Evolutionary conservation across 2,888 invertebrate genomes (phyloP).

Genomic region (Aporophyla lueneburgensis): DNA sequence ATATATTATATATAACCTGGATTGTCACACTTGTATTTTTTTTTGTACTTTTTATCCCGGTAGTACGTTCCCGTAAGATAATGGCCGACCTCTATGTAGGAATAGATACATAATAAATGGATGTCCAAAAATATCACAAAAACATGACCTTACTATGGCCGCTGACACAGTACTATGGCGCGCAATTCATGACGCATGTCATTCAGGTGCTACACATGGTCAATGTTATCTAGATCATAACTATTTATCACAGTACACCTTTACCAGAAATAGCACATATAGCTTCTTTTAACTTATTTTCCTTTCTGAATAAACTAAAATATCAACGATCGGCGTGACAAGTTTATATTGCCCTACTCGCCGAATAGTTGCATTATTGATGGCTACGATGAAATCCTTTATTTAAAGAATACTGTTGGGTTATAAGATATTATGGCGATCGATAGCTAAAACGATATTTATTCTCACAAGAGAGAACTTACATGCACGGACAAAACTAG

Average conservation of each 20-base stretch:
- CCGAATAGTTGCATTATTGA: not conserved
- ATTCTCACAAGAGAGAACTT: not conserved
- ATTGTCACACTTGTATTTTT: no score
- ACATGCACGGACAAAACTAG: no score
- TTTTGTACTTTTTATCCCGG: no score
- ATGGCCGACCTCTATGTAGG: no score
- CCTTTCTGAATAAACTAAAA: not conserved
- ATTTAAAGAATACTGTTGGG: not conserved
- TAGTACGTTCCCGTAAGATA: no score
- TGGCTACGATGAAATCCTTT: not conserved
- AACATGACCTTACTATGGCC: not conserved
- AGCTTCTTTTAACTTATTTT: no score
- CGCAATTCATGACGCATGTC: slow-evolving; percentile 13
- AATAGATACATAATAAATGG: not conserved
- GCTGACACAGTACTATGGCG: not conserved
- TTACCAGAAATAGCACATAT: not conserved
- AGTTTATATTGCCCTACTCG: not conserved
- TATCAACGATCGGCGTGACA: not conserved
- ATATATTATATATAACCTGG: no score
- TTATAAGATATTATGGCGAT: not conserved
- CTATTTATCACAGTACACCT: not conserved
- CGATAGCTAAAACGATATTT: not conserved
- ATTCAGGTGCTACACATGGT: not conserved
- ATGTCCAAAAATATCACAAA: not conserved
- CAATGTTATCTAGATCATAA: slow-evolving; percentile 22